These are phyloP conservation scores for Adelosebastes latens DNA, from an alignment of 2,797 vertebrate genomes.

Conservation along the genomic window DNA sequence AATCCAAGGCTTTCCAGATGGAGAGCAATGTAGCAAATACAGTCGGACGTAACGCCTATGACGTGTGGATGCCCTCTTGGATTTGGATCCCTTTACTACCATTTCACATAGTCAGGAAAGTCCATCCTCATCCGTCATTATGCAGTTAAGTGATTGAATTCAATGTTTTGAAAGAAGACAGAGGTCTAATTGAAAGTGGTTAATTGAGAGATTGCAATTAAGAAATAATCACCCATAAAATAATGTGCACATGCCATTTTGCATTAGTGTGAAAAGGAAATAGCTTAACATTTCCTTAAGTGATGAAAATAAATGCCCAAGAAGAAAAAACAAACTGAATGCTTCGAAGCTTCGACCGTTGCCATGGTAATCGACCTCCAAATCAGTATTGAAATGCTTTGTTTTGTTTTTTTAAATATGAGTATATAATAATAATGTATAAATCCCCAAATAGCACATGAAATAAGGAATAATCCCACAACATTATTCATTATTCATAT, in stretches of 20 bases:
- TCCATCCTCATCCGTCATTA: neutral
- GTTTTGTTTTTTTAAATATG: too few relatives aligned
- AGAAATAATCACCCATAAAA: neutral
- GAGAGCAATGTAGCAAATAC: constrained; percentile 28
- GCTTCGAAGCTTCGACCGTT: too few relatives aligned
- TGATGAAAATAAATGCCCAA: neutral
- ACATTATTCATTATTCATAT: too few relatives aligned
- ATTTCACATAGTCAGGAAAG: neutral
- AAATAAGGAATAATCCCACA: too few relatives aligned
- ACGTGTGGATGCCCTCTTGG: neutral
- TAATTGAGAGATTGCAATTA: neutral
- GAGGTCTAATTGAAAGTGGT: neutral
- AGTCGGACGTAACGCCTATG: neutral
- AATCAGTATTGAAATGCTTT: too few relatives aligned
- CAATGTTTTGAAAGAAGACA: neutral
- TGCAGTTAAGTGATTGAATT: neutral
- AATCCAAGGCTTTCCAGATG: constrained; percentile 11
- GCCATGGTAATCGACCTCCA: too few relatives aligned
- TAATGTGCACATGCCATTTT: neutral
- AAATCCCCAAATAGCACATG: too few relatives aligned
- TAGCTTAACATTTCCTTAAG: neutral
- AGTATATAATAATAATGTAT: too few relatives aligned
- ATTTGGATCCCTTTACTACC: neutral
- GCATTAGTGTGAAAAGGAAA: neutral
- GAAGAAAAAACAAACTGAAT: neutral